These are phyloP conservation scores for Drosophila asahinai DNA, from an alignment of 1,140 invertebrate species.

Conservation along the genomic window DNA sequence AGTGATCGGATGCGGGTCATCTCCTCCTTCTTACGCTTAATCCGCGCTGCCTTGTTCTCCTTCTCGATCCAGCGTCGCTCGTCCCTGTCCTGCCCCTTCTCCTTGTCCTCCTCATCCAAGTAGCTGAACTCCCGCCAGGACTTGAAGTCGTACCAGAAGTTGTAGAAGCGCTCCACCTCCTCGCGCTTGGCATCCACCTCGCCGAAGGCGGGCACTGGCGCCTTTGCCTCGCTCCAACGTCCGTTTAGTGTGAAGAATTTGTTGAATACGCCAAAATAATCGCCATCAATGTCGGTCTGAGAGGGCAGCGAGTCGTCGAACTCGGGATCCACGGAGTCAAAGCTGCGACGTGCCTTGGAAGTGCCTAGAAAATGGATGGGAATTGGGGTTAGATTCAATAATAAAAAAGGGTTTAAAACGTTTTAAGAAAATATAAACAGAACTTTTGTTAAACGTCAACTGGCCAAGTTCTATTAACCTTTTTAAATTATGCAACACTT, in stretches of 20 bases:
- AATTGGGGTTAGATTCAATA: slow-evolving; percentile 7
- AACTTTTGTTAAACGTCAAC: neutral
- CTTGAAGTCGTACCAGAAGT: slow-evolving; percentile 98
- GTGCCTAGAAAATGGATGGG: slow-evolving; percentile 88
- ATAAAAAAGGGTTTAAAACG: slow-evolving; percentile 42
- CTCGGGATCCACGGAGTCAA: slow-evolving; percentile 97
- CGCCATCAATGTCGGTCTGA: slow-evolving; percentile 90
- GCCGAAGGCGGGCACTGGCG: slow-evolving; percentile 94
- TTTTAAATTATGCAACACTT: neutral
- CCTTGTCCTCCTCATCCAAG: slow-evolving; percentile 99
- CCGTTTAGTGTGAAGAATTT: slow-evolving; percentile 95
- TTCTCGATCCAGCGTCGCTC: slow-evolving; percentile 99
- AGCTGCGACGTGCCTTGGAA: slow-evolving; percentile 92
- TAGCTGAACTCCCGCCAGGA: slow-evolving; percentile 99
- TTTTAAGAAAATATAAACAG: neutral
- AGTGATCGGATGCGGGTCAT: slow-evolving; percentile 94
- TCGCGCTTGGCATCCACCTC: slow-evolving; percentile 89
- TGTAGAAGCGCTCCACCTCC: slow-evolving; percentile 94
- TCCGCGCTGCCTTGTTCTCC: slow-evolving; percentile 96
- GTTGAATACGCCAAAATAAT: slow-evolving; percentile 93
- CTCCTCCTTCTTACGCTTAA: slow-evolving; percentile 98
- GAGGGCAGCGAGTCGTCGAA: slow-evolving; percentile 96
- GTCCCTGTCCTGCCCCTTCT: slow-evolving; percentile 97
- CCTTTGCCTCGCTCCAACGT: slow-evolving; percentile 94
- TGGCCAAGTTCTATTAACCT: neutral